Percentiles rank a stretch among this genome's conserved stretches.
Evolutionary conservation across 2,888 invertebrate species (phyloP).

Genomic region (Cordylochernes scorpioides): DNA sequence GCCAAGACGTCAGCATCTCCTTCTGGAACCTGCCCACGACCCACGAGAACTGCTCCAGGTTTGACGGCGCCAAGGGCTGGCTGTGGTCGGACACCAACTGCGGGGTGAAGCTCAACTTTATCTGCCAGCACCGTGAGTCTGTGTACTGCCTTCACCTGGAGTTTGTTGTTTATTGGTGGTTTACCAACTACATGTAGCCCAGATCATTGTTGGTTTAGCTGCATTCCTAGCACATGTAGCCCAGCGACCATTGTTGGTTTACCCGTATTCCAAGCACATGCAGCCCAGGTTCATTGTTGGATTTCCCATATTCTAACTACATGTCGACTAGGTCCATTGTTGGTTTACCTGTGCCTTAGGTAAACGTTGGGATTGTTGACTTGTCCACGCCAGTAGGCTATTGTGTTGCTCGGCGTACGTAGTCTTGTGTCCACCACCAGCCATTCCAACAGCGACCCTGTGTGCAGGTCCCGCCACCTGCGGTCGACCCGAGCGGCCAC

Average conservation of each 20-base stretch:
- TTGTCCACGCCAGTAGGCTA: no score
- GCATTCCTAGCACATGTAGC: no score
- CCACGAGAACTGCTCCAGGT: slow-evolving; percentile 56
- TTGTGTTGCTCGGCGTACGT: no score
- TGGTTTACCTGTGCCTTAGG: no score
- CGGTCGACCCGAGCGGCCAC: slow-evolving; percentile 70
- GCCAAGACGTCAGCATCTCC: slow-evolving; percentile 59
- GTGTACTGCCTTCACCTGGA: not conserved
- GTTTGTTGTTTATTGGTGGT: no score
- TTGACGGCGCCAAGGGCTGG: slow-evolving; percentile 79
- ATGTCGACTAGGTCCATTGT: no score
- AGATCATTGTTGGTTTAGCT: no score
- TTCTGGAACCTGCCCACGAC: slow-evolving; percentile 68
- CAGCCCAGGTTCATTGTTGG: no score
- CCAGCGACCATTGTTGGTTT: no score
- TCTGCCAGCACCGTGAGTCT: slow-evolving; percentile 70
- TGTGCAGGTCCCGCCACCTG: slow-evolving; percentile 58
- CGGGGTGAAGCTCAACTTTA: slow-evolving; percentile 51
- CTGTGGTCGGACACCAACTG: slow-evolving; percentile 80
- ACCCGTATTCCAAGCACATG: no score
- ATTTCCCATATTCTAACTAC: slow-evolving; percentile 5
- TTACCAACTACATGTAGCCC: no score
- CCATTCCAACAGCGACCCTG: not conserved
- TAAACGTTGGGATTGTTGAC: no score
- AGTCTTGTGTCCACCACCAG: not conserved